Base-by-base conservation (phyloP, 2,888 invertebrate genomes). In the Furcula furcula region DNA sequence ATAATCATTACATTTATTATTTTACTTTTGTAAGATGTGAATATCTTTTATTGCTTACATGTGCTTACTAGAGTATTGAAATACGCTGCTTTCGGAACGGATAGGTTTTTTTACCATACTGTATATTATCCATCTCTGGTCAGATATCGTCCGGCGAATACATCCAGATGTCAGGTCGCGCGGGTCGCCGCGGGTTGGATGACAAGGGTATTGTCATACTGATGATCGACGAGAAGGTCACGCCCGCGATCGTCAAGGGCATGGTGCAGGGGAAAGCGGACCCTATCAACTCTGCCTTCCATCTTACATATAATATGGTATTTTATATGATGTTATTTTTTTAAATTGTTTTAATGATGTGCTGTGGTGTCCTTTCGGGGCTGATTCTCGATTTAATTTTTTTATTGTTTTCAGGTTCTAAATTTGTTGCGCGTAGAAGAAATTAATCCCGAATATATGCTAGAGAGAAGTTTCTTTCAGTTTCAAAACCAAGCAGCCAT, bases 271-370 rank as follows among this genome's bases (percentile, higher is more conserved):
- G 99, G 12, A 93, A 93, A 63, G 95, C 99, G 0, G 99, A 99
- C 86, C 96, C 98, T 10, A 95, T 99, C 43, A 99, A 99, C 81
- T 98, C 98, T 0, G 99, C 99, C 0, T 99, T 99, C 86, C 99
- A 99, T 82, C 91, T 99, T 40, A 99, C 99, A 0, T 99, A 99
- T 80, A 99, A 99, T 76, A 99, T 99, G 99, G 98, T 99, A 53
- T 53, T 62, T 47, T n/a, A 32, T 16, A 23, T 10, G 1, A 20
- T 12, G 10, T 7, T 7, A 23, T 25, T 34, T 19, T 27, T 19
- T 20, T 29, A 13, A n/a, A 34, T 27, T 29, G 33, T 28, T 31
- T 7, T 25, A 25, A 21, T 2, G 4, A 21, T n/a, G 21, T 21
- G 10, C 4, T n/a, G n/a, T n/a, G n/a, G n/a, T n/a, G n/a, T n/a